Evolutionary conservation across 2,113 vertebrate genomes (phyloP).

Genomic region (Nibea albiflora): DNA sequence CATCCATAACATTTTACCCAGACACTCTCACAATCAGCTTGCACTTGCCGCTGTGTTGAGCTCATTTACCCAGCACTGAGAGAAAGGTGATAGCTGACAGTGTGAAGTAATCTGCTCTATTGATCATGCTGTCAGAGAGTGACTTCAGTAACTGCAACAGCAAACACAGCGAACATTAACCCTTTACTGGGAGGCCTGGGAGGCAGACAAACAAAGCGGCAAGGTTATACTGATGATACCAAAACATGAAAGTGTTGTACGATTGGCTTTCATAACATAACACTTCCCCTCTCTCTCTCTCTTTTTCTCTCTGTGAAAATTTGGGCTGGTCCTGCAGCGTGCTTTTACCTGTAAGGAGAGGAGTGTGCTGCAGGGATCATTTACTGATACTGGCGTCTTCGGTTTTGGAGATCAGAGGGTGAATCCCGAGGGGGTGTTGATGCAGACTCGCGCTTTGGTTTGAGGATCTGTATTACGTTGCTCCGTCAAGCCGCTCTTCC

Average conservation of each 20-base stretch:
- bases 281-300: neutral
- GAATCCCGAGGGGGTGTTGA: constrained; percentile 76
- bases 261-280: constrained; percentile 31
- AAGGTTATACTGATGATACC: constrained; percentile 4
- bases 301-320: constrained; percentile 40
- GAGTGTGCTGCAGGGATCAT: constrained; percentile 68
- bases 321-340: constrained; percentile 31
- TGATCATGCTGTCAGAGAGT: constrained; percentile 82
- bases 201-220: constrained; percentile 6
- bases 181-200: constrained; percentile 44
- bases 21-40: constrained; percentile 20
- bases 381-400: constrained; percentile 76
- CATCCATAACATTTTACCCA: constrained; percentile 20
- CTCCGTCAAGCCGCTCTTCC: constrained; percentile 68
- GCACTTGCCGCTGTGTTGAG: constrained; percentile 56
- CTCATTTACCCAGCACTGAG: constrained; percentile 73
- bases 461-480: constrained; percentile 79
- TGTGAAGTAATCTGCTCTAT: constrained; percentile 84
- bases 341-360: constrained; percentile 76
- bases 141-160: constrained; percentile 79
- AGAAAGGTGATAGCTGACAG: constrained; percentile 87
- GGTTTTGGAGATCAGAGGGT: constrained; percentile 80
- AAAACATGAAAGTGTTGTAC: constrained; percentile 1
- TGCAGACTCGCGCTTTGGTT: constrained; percentile 77
- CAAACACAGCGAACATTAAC: constrained; percentile 80